These are phyloP conservation scores for Scaptomyza pallida DNA, from an alignment of 1,140 invertebrate species.

Conservation along the genomic window DNA sequence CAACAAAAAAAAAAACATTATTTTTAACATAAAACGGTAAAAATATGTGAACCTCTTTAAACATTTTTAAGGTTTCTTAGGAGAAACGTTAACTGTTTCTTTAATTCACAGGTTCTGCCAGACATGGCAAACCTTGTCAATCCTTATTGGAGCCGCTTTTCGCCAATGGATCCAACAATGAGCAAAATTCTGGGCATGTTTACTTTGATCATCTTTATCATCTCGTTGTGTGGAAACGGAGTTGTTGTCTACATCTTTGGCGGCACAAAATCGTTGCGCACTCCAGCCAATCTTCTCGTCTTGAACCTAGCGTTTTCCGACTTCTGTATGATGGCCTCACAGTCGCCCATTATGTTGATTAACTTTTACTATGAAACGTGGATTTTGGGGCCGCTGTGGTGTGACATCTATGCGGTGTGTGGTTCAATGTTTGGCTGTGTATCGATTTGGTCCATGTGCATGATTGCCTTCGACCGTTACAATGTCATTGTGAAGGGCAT, in stretches of 20 bases:
- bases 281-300: conserved; percentile 86
- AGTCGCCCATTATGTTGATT: conserved; percentile 93
- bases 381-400: conserved; percentile 92
- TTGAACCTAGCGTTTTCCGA: conserved; percentile 87
- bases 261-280: conserved; percentile 86
- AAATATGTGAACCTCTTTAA: too few relatives aligned
- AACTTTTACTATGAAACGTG: conserved; percentile 95
- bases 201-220: conserved; percentile 63
- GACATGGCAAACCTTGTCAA: conserved; percentile 90
- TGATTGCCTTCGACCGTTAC: conserved; percentile 94
- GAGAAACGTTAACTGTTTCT: background rate
- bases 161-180: conserved; percentile 92
- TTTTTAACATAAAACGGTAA: too few relatives aligned
- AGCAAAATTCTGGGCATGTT: conserved; percentile 73
- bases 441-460: conserved; percentile 94
- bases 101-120: conserved; percentile 63
- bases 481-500: conserved; percentile 93
- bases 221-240: conserved; percentile 86
- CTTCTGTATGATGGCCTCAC: conserved; percentile 93
- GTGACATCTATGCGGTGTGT: conserved; percentile 91
- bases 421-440: conserved; percentile 92
- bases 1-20: too few relatives aligned
- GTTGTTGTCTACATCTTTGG: conserved; percentile 87
- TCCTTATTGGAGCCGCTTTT: conserved; percentile 90
- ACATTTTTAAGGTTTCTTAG: too few relatives aligned